Evolutionary conservation across 2,797 vertebrate species (phyloP).

Genomic region (Channallabes apus): DNA sequence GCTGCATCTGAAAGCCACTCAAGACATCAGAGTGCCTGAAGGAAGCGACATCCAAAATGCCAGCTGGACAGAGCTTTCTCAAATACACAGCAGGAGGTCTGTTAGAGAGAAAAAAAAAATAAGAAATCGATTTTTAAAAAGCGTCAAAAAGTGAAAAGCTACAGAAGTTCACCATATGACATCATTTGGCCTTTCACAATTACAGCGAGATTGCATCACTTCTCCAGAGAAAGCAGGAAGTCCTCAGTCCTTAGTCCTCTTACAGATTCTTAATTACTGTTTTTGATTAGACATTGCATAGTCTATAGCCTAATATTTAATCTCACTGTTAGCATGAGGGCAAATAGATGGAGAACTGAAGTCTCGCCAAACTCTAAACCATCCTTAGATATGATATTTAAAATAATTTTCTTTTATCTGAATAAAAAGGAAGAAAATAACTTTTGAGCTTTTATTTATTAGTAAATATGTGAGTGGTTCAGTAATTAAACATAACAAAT

Average conservation of each 20-base stretch:
- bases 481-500: not conserved
- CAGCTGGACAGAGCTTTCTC: slow-evolving; percentile 34
- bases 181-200: slow-evolving; percentile 54
- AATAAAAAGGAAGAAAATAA: not conserved
- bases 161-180: slow-evolving; percentile 26
- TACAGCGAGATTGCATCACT: slow-evolving; percentile 57
- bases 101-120: slow-evolving; percentile 7
- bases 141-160: slow-evolving; percentile 8
- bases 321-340: no score
- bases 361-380: slow-evolving; percentile 58
- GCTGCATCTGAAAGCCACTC: slow-evolving; percentile 40
- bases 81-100: slow-evolving; percentile 39
- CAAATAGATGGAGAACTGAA: slow-evolving; percentile 57
- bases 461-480: not conserved
- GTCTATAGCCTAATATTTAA: no score
- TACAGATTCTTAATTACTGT: no score
- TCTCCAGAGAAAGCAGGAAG: slow-evolving; percentile 7
- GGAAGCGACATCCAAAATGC: slow-evolving; percentile 42
- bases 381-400: slow-evolving; percentile 8
- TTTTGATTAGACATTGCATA: no score
- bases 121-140: no score
- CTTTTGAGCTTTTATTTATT: no score
- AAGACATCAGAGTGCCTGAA: slow-evolving; percentile 46
- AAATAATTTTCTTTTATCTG: not conserved
- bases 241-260: no score